Evolutionary conservation across 1,140 invertebrate species (phyloP).

Genomic region (Phocides pigmalion): DNA sequence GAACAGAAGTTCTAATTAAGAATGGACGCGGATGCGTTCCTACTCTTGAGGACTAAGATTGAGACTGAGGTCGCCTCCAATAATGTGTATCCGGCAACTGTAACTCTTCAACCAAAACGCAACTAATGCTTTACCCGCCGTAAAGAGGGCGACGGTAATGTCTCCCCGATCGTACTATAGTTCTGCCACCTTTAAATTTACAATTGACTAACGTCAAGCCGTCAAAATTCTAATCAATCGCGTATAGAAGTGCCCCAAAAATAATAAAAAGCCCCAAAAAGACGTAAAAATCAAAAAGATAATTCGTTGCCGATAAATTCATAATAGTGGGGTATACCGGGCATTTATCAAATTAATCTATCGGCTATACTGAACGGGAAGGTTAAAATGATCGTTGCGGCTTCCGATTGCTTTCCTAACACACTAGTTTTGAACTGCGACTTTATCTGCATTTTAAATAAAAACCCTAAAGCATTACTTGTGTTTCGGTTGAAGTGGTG

Average conservation of each 20-base stretch:
- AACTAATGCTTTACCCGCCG: too few relatives aligned
- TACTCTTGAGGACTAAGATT: too few relatives aligned
- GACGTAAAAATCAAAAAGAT: constrained; percentile 31
- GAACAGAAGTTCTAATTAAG: too few relatives aligned
- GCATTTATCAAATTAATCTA: constrained; percentile 71
- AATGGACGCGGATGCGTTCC: too few relatives aligned
- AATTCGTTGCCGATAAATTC: constrained; percentile 55
- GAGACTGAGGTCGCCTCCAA: too few relatives aligned
- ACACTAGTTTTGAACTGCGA: not conserved
- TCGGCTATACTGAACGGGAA: constrained; percentile 44
- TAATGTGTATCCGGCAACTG: too few relatives aligned
- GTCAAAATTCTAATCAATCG: constrained; percentile 32
- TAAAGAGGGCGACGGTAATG: too few relatives aligned
- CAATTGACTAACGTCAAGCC: constrained; percentile 17
- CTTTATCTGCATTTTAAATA: not conserved
- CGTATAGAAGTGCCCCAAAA: constrained; percentile 7
- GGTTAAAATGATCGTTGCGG: constrained; percentile 42
- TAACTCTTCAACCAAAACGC: too few relatives aligned
- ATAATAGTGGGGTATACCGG: constrained; percentile 59
- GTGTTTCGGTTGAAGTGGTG: too few relatives aligned
- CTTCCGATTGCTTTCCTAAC: constrained; percentile 54
- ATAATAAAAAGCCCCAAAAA: constrained; percentile 13
- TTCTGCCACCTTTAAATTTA: too few relatives aligned
- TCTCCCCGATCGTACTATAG: too few relatives aligned
- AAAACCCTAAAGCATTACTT: too few relatives aligned